These are phyloP conservation scores for Batillaria attramentaria DNA, from an alignment of 1,140 invertebrate species.

Conservation along the genomic window DNA sequence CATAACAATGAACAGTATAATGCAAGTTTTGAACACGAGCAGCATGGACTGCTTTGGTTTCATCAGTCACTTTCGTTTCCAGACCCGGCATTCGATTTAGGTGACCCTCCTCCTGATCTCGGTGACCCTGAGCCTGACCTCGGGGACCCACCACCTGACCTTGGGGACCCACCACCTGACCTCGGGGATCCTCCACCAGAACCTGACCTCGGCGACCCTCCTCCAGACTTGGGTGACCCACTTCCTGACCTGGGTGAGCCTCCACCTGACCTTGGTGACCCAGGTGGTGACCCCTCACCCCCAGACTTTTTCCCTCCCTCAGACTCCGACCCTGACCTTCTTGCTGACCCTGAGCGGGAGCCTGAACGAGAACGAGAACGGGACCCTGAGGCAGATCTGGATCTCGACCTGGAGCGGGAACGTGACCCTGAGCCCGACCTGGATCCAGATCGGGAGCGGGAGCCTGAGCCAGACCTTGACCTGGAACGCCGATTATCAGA, in stretches of 20 bases:
- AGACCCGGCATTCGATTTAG: slow-evolving; percentile 25
- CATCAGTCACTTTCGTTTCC: slow-evolving; percentile 24
- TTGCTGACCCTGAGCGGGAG: slow-evolving; percentile 60
- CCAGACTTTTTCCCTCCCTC: slow-evolving; percentile 24
- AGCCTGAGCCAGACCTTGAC: slow-evolving; percentile 51
- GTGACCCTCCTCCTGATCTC: slow-evolving; percentile 24
- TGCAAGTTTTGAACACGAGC: no score
- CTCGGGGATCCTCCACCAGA: slow-evolving; percentile 19
- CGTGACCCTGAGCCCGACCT: slow-evolving; percentile 49
- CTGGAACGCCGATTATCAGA: no score
- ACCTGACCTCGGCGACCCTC: slow-evolving; percentile 27
- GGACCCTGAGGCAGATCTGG: slow-evolving; percentile 64
- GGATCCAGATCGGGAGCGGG: slow-evolving; percentile 23
- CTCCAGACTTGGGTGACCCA: slow-evolving; percentile 13
- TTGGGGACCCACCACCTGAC: slow-evolving; percentile 16
- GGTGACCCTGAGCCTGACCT: neutral
- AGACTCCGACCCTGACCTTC: slow-evolving; percentile 45
- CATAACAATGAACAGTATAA: neutral
- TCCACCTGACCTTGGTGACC: neutral
- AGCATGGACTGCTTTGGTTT: no score
- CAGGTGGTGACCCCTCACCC: slow-evolving; percentile 15
- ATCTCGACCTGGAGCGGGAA: slow-evolving; percentile 61
- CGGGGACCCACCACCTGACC: slow-evolving; percentile 14
- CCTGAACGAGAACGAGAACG: slow-evolving; percentile 65
- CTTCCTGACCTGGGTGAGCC: slow-evolving; percentile 9